A percentile compares a stretch with the other conserved stretches of the same genome.
phyloP scores from a whole-genome alignment of 2,113 vertebrate genomes.

The Austrofundulus limnaeus region DNA sequence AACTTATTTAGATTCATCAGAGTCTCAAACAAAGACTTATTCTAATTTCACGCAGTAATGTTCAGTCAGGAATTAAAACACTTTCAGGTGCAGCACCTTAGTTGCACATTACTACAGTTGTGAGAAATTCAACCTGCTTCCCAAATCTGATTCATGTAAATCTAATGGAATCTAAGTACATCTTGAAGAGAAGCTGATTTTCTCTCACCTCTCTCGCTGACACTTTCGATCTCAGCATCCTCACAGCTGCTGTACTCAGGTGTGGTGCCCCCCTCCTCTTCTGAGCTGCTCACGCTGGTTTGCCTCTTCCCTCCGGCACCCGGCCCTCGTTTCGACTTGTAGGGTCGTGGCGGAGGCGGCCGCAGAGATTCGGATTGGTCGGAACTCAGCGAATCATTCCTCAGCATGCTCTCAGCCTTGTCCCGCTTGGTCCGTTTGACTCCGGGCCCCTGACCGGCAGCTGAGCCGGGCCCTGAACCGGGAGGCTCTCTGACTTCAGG shows the following conservation, averaged over 20 bases:
- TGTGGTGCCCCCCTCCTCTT: conserved; percentile 96
- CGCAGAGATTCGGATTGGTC: conserved; percentile 96
- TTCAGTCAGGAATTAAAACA: no score
- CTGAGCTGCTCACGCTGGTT: conserved; percentile 97
- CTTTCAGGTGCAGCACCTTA: no score
- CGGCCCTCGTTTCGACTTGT: conserved; percentile 84
- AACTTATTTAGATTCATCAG: no score
- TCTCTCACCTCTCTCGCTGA: conserved; percentile 93
- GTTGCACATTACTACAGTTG: no score
- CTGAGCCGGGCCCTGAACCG: conserved; percentile 83
- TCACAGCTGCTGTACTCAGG: conserved; percentile 99
- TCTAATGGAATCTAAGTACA: no score
- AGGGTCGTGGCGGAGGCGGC: conserved; percentile 92
- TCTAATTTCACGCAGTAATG: no score
- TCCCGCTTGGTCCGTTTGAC: conserved; percentile 91
- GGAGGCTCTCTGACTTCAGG: conserved; percentile 85
- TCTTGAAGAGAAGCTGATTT: neutral
- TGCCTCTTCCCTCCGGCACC: conserved; percentile 90
- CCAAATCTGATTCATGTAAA: no score
- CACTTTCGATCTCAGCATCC: conserved; percentile 95
- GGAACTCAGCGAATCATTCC: conserved; percentile 97
- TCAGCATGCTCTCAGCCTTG: conserved; percentile 94
- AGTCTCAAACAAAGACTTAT: no score
- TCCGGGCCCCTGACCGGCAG: conserved; percentile 82
- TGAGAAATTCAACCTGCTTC: no score